Evolutionary conservation across 2,113 vertebrate species (phyloP), one percentile per base, ranked within the genome.

Genomic region (Pelmatolapia mariae): DNA sequence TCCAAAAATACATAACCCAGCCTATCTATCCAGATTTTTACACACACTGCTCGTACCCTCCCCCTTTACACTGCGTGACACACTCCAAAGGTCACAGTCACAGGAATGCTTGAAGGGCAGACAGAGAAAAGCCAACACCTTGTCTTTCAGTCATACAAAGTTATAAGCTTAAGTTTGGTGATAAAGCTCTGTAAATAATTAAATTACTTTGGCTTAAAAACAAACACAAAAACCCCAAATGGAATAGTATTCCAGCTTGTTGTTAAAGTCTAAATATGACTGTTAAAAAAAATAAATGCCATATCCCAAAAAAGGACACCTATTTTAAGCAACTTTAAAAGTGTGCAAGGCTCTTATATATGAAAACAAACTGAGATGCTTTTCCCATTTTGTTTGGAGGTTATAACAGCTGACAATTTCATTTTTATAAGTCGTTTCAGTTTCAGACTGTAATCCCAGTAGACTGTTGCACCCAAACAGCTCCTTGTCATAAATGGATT

Each of bases 81-180:
- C 93, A 92, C 94, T 97, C 95, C 96, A 97, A 97, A 97, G 96
- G 96, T 97, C 96, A 97, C 96, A 96, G 96, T 95, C 91, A 94
- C 95, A 93, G 93, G 93, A 96, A 96, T 93, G 95, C 94, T 96
- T 97, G 96, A 97, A 97, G 96, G 96, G 96, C 96, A 95, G 94
- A 91, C 84, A 71, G 89, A 91, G 92, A 85, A 89, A 94, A 93
- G 93, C 94, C 93, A 94, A 95, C 94, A 94, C 91, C 93, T 93
- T 93, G 91, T 92, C 91, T 89, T 76, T 91, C 89, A 84, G 87
- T 91, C 85, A 33, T 11, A 71, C 91, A 89, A 88, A 91, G 89
- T 91, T 78, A 83, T 24, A 86, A 80, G 56, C 91, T 89, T 53
- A 93, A 92, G 90, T 93, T 93, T 86, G 87, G 66, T 82, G 89